Conservation (phyloP, 2,888 invertebrate genomes). For the Standfussiana lucernea region DNA sequence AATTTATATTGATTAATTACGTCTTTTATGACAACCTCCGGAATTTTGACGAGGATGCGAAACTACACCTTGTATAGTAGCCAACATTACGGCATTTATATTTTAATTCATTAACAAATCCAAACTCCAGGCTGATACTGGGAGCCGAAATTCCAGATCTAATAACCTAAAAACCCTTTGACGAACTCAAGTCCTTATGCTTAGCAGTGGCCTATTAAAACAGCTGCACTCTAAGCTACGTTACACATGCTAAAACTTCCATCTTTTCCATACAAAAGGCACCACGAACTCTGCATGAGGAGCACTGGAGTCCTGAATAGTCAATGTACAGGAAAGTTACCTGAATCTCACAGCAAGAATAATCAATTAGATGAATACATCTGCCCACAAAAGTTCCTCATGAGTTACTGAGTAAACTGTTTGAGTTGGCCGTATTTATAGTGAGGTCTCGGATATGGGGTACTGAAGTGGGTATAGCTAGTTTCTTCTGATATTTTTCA, state of each 20-base stretch:
- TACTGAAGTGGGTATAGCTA: conserved; percentile 4
- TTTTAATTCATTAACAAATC: too few species aligned
- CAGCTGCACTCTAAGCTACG: not conserved
- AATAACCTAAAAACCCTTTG: too few species aligned
- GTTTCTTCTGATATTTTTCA: not conserved
- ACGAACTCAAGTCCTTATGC: too few species aligned
- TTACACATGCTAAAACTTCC: conserved; percentile 17
- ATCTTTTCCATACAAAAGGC: conserved; percentile 42
- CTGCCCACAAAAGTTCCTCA: conserved; percentile 72
- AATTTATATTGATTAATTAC: too few species aligned
- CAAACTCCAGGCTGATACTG: too few species aligned
- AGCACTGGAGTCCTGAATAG: conserved; percentile 41
- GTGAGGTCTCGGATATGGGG: conserved; percentile 14
- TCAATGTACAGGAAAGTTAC: conserved; percentile 62
- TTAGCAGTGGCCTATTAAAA: not conserved
- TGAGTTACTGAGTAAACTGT: conserved; percentile 66
- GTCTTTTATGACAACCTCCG: too few species aligned
- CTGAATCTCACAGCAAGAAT: conserved; percentile 72
- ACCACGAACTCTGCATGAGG: not conserved
- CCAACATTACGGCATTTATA: too few species aligned
- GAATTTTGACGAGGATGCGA: too few species aligned
- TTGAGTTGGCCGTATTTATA: conserved; percentile 69
- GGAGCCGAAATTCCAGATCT: too few species aligned
- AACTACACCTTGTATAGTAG: too few species aligned
- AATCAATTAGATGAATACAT: conserved; percentile 80